These are phyloP conservation scores for Loriculus beryllinus DNA, from an alignment of 2,797 vertebrate genomes.

Conservation along the genomic window DNA sequence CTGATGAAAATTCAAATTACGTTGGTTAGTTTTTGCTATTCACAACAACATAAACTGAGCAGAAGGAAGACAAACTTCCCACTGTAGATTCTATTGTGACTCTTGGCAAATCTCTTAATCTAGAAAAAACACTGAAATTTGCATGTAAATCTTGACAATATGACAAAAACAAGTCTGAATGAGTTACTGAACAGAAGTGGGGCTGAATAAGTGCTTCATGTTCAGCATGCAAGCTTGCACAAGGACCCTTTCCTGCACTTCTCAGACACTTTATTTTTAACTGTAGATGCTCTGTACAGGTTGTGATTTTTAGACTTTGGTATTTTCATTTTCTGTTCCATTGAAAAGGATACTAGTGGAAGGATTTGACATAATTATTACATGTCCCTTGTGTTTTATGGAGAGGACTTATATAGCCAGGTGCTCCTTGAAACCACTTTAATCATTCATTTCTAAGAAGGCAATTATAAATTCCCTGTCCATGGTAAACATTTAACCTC, in stretches of 20 bases:
- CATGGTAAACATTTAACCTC: constrained; percentile 55
- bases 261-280: background rate
- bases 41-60: background rate
- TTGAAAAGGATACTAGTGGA: background rate
- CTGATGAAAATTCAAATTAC: background rate
- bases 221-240: background rate
- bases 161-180: background rate
- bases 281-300: background rate
- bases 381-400: background rate
- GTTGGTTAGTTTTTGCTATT: background rate
- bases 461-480: constrained; percentile 51
- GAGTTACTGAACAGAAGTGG: background rate
- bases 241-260: background rate
- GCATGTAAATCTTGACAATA: background rate
- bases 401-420: background rate
- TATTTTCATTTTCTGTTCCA: background rate
- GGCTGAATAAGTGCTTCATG: background rate
- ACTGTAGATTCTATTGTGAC: background rate
- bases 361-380: constrained; percentile 13
- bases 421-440: constrained; percentile 35
- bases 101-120: background rate
- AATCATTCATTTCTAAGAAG: constrained; percentile 50
- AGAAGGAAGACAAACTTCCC: background rate
- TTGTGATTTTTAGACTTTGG: background rate
- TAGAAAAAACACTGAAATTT: background rate